A percentile compares a stretch with the other conserved stretches of the same genome.
Evolutionary conservation across 2,113 vertebrate species (phyloP).

Genomic region (Apteryx owenii): DNA sequence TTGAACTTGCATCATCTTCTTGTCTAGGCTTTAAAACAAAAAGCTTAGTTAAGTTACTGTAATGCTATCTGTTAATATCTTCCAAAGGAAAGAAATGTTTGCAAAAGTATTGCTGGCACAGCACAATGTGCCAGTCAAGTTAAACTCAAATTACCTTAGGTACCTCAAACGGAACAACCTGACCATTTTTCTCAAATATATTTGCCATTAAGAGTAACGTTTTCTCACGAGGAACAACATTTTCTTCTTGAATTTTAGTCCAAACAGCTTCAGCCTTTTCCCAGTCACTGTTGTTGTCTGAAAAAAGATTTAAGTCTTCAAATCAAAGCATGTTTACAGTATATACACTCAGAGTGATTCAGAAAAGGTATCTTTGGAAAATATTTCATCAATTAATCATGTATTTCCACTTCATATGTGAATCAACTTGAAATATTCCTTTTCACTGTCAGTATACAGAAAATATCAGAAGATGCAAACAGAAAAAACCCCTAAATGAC

Average conservation of each 20-base stretch:
- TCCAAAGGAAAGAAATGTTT: not conserved
- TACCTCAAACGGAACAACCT: constrained; percentile 89
- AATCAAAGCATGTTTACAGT: not conserved
- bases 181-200: constrained; percentile 83
- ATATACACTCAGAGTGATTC: not conserved
- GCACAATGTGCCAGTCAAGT: not conserved
- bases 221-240: constrained; percentile 86
- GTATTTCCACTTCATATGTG: not conserved
- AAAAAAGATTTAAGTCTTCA: constrained; percentile 21
- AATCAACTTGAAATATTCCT: not conserved
- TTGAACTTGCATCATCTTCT: constrained; percentile 9
- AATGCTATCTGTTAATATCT: not conserved
- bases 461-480: not conserved
- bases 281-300: constrained; percentile 85
- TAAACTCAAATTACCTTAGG: constrained; percentile 84
- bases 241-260: constrained; percentile 98
- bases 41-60: not conserved
- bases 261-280: constrained; percentile 85
- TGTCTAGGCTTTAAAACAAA: constrained; percentile 79
- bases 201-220: constrained; percentile 85
- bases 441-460: not conserved
- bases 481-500: not conserved
- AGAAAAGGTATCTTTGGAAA: not conserved
- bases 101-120: not conserved
- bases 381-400: not conserved